Conservation (phyloP, 2,797 vertebrate species). For the Tachyglossus aculeatus region DNA sequence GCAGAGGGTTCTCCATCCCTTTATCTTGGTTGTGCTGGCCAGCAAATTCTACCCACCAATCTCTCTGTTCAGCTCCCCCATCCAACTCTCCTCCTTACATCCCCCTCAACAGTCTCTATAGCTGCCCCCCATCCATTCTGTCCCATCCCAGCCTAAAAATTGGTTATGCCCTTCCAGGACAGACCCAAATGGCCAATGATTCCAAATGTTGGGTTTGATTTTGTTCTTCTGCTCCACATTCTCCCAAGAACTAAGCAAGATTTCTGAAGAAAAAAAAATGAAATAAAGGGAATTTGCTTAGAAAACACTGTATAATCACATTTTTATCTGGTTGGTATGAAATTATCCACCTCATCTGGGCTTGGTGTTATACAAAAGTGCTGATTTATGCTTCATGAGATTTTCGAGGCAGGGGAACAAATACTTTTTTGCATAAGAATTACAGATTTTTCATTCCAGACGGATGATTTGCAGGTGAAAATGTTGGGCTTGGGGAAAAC, state of each 20-base stretch:
- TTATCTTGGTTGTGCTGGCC: too few relatives aligned
- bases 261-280: background rate
- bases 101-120: too few relatives aligned
- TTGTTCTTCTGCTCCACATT: background rate
- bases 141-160: too few relatives aligned
- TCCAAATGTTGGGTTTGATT: background rate
- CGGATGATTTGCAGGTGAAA: background rate
- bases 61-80: too few relatives aligned
- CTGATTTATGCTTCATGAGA: background rate
- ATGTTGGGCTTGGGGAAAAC: background rate
- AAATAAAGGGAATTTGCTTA: background rate
- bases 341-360: background rate
- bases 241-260: rapidly evolving
- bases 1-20: too few relatives aligned
- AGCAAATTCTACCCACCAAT: too few relatives aligned
- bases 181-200: too few relatives aligned
- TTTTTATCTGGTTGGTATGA: background rate
- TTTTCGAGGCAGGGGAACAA: background rate
- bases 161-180: too few relatives aligned
- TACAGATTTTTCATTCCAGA: background rate
- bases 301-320: rapidly evolving
- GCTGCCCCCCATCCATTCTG: too few relatives aligned
- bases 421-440: background rate
- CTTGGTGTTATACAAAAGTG: background rate
- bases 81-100: too few relatives aligned